A percentile compares a stretch with the other conserved stretches of the same genome.
These are phyloP conservation scores for Trachymyrmex septentrionalis DNA, from an alignment of 1,140 invertebrate species.

Conservation along the genomic window DNA sequence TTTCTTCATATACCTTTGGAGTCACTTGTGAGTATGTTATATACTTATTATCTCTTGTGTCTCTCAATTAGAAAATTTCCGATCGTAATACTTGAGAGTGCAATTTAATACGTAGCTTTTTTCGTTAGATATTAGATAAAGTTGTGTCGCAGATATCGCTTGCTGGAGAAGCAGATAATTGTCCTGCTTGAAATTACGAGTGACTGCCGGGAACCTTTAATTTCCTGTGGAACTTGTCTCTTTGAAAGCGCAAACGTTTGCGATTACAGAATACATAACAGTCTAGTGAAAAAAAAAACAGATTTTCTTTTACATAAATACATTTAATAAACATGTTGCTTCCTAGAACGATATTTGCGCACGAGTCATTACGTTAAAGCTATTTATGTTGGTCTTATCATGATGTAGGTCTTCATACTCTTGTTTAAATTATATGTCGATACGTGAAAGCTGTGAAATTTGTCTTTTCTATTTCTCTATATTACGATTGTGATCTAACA, in stretches of 20 bases:
- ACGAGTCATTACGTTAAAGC: constrained; percentile 14
- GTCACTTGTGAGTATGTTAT: constrained; percentile 29
- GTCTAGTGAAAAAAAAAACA: neutral
- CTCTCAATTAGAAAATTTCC: neutral
- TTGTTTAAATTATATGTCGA: constrained; percentile 26
- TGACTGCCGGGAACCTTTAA: constrained; percentile 45
- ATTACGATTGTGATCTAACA: neutral
- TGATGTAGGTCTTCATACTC: neutral
- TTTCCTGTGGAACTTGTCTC: constrained; percentile 37
- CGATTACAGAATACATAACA: constrained; percentile 42
- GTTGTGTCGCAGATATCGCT: constrained; percentile 37
- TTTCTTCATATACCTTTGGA: neutral
- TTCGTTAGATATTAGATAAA: constrained; percentile 29
- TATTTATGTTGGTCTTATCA: neutral
- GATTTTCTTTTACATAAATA: constrained; percentile 16
- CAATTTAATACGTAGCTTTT: constrained; percentile 27
- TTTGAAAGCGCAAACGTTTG: constrained; percentile 33
- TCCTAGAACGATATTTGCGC: neutral
- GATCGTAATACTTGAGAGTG: constrained; percentile 12
- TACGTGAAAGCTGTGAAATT: neutral
- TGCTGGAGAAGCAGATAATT: constrained; percentile 63
- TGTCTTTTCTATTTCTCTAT: neutral
- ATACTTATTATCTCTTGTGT: constrained; percentile 5
- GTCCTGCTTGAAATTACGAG: constrained; percentile 60
- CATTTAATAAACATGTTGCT: constrained; percentile 28